These are phyloP conservation scores for Catharus bicknelli DNA, from an alignment of 2,113 vertebrate species.

Conservation along the genomic window DNA sequence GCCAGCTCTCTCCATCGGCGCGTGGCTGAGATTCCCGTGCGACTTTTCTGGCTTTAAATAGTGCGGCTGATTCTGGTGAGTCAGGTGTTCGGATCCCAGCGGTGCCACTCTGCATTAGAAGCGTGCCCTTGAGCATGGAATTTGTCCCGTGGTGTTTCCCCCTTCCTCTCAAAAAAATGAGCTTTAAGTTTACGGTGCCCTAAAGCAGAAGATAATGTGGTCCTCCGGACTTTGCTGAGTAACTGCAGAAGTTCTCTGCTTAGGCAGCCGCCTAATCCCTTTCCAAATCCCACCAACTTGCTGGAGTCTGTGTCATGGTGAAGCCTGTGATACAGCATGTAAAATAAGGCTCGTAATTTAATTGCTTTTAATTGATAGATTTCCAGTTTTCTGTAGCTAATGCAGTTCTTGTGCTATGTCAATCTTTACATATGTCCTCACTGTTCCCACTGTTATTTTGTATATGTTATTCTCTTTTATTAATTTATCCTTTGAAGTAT, in stretches of 20 bases:
- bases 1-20: neutral
- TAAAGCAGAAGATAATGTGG: neutral
- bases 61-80: neutral
- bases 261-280: neutral
- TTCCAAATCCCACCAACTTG: neutral
- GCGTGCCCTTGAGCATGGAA: neutral
- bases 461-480: neutral
- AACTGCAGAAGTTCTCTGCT: neutral
- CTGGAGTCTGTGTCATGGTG: fast-evolving
- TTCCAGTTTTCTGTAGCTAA: neutral
- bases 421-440: neutral
- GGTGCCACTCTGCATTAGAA: fast-evolving
- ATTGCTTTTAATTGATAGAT: neutral
- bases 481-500: neutral
- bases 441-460: neutral
- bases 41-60: neutral
- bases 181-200: neutral
- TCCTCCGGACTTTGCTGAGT: neutral
- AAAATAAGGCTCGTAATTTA: neutral
- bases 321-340: fast-evolving
- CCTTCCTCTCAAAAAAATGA: neutral
- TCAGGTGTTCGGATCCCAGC: neutral
- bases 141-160: fast-evolving
- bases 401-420: neutral
- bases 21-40: neutral